These are phyloP conservation scores for Drosophila borborema DNA, from an alignment of 2,888 invertebrate species.

Conservation along the genomic window DNA sequence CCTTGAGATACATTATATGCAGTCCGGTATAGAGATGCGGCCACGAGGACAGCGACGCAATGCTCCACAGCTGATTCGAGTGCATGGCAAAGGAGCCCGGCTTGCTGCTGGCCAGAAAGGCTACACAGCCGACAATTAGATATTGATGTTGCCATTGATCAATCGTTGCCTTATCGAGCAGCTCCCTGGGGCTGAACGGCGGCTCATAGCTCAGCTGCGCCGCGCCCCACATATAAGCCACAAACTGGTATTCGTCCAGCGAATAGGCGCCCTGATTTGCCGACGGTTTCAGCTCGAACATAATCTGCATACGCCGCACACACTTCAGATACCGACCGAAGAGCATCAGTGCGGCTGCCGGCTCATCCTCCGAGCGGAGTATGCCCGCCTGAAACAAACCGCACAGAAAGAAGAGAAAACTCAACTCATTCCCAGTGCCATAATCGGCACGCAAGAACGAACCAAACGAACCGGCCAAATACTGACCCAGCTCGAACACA, in stretches of 20 bases:
- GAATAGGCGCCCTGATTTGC: conserved; percentile 99
- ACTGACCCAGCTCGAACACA: conserved; percentile 93
- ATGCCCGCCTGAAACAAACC: conserved; percentile 96
- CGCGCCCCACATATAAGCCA: conserved; percentile 99
- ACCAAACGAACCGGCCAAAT: conserved; percentile 96
- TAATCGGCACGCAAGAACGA: conserved; percentile 98
- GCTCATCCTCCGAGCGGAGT: conserved; percentile 90
- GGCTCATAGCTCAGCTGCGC: conserved; percentile 95
- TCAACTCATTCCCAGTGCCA: conserved; percentile 99
- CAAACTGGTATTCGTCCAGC: conserved; percentile 98
- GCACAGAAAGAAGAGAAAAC: conserved; percentile 97
- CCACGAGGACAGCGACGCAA: conserved; percentile 97
- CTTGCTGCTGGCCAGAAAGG: conserved; percentile 94
- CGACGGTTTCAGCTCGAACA: conserved; percentile 98
- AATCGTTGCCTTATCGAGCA: conserved; percentile 90
- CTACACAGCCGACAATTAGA: conserved; percentile 96
- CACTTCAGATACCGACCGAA: conserved; percentile 91
- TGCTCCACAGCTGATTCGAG: conserved; percentile 99
- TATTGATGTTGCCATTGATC: conserved; percentile 90
- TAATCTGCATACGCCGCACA: conserved; percentile 93
- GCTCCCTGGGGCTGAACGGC: conserved; percentile 92
- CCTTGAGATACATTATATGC: conserved; percentile 98
- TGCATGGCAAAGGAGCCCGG: conserved; percentile 99
- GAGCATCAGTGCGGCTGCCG: conserved; percentile 88
- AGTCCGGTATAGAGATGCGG: conserved; percentile 96